Conservation (phyloP, 1,140 invertebrate species). For the Cherax destructor region DNA sequence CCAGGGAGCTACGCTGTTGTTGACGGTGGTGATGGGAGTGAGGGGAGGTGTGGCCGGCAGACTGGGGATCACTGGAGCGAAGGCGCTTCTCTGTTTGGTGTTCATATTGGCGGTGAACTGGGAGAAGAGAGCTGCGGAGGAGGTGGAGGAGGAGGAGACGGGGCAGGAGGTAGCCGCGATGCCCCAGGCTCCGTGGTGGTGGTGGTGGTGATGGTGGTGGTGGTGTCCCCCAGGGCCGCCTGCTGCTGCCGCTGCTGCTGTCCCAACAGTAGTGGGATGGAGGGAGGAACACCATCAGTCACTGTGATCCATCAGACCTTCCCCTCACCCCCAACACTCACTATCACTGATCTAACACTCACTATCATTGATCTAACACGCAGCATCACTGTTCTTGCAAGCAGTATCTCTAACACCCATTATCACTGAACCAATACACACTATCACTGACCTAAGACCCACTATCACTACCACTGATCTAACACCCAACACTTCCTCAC, state of each 20-base stretch:
- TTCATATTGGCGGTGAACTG: constrained; percentile 30
- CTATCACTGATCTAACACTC: too few species aligned
- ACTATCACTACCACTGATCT: too few species aligned
- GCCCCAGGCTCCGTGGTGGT: constrained; percentile 50
- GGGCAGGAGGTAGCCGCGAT: not conserved
- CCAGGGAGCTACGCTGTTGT: constrained; percentile 20
- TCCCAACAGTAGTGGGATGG: not conserved
- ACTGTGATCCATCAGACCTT: not conserved
- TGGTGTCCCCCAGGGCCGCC: not conserved
- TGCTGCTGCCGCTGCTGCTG: not conserved
- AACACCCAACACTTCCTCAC: too few species aligned
- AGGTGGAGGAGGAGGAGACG: constrained; percentile 1
- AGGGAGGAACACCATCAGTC: constrained; percentile 37
- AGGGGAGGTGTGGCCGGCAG: constrained; percentile 60
- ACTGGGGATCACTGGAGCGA: constrained; percentile 53
- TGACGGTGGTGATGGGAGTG: constrained; percentile 36
- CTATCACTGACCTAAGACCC: too few species aligned
- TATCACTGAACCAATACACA: too few species aligned
- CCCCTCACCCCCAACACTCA: not conserved
- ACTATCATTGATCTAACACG: too few species aligned
- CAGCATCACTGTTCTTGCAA: too few species aligned
- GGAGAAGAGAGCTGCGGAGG: constrained; percentile 43
- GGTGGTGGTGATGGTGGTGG: constrained; percentile 15
- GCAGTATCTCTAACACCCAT: too few species aligned
- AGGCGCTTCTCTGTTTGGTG: constrained; percentile 57